Evolutionary conservation across 2,888 invertebrate genomes (phyloP).

Genomic region (Ophion obscuratus): DNA sequence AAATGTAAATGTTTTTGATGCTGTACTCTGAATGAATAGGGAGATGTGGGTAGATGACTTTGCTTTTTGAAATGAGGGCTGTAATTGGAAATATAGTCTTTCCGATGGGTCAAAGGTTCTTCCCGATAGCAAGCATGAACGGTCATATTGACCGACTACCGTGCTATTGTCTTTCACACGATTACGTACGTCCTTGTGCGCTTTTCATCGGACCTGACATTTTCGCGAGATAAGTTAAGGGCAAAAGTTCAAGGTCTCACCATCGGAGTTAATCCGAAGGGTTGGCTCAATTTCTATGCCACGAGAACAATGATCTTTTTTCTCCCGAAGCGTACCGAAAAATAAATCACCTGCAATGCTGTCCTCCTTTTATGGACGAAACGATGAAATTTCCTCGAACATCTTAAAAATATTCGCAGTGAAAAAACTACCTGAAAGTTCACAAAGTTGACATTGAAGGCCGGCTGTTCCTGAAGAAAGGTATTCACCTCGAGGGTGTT

Average conservation of each 20-base stretch:
- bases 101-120: neutral
- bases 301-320: neutral
- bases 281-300: neutral
- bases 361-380: no score
- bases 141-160: slow-evolving; percentile 27
- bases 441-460: slow-evolving; percentile 86
- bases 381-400: slow-evolving; percentile 3
- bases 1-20: no score
- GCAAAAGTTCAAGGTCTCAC: slow-evolving; percentile 22
- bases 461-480: slow-evolving; percentile 83
- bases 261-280: neutral
- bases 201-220: neutral
- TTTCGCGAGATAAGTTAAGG: slow-evolving; percentile 25
- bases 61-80: neutral
- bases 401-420: neutral
- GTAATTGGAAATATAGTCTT: neutral
- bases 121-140: slow-evolving; percentile 4
- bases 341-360: neutral
- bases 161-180: slow-evolving; percentile 32
- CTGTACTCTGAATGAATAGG: no score
- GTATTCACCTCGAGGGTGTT: slow-evolving; percentile 84
- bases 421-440: slow-evolving; percentile 85
- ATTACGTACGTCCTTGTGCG: slow-evolving; percentile 10
- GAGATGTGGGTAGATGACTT: neutral
- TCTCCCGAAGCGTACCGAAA: neutral